Percentiles rank a stretch among this genome's conserved stretches.
phyloP scores from a whole-genome alignment of 2,113 vertebrate species.

The Neolamprologus modestus region DNA sequence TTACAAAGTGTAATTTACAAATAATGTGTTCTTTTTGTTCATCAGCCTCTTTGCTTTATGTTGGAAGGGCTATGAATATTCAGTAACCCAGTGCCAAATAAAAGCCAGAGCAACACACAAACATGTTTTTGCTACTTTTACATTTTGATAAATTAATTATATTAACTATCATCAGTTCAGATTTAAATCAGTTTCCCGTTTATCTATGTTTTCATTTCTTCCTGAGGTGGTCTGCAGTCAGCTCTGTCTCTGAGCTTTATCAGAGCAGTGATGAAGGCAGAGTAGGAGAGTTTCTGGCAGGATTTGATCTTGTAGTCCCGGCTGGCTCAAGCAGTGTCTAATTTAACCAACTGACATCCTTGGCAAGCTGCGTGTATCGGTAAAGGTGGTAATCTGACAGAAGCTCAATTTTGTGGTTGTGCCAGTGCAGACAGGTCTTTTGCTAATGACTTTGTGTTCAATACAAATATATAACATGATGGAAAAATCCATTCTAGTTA shows the following conservation, averaged over 20 bases:
- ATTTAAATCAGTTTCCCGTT: background rate
- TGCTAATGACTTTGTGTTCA: background rate
- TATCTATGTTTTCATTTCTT: background rate
- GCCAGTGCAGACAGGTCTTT: background rate
- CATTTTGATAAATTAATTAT: background rate
- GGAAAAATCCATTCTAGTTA: background rate
- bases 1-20: background rate
- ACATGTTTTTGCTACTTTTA: background rate
- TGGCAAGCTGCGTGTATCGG: background rate
- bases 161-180: background rate
- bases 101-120: background rate
- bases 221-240: background rate
- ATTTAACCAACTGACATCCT: background rate
- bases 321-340: background rate
- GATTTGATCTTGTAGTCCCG: background rate
- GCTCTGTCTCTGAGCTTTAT: background rate
- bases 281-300: background rate
- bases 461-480: background rate
- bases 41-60: background rate
- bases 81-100: background rate
- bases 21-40: background rate
- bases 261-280: background rate
- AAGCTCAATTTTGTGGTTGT: background rate
- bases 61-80: background rate
- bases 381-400: constrained; percentile 1